Evolutionary conservation across 2,113 vertebrate genomes (phyloP), one percentile per base, ranked within the genome.

Genomic region (Terrapene triunguis): DNA sequence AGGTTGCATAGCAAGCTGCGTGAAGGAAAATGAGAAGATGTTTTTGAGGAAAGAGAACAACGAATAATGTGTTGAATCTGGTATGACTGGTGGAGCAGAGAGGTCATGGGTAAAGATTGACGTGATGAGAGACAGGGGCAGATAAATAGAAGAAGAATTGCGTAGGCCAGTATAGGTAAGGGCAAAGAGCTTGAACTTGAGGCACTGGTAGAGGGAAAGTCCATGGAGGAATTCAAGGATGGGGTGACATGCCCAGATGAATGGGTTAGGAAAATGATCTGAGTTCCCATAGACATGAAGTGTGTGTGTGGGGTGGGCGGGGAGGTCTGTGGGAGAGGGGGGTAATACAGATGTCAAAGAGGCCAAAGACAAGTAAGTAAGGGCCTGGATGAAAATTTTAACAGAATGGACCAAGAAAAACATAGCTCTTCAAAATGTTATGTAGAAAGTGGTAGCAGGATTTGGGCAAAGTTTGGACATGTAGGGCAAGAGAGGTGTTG

Each of bases 21-120:
- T 57, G 38, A 95, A 83, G 35, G n/a, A 85, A 90, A 78, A 78
- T 2, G 6, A 91, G 44, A 85, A 83, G 22, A 10, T 8, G 19
- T 1, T 6, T 81, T 76, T 93, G n/a, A 86, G 6, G 5, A 2
- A 47, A 83, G 24, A 17, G 82, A 80, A 4, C 2, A 13, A 21
- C 3, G 50, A 85, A 87, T 87, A 10, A 8, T 0, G 0, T 38
- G 17, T 42, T 74, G 21, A 88, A 6, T 2, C 8, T 89, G 32
- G 12, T 89, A 14, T 24, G 9, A 1, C 32, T 87, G 55, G 51
- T 59, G 84, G 44, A 84, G 80, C 6, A 14, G 54, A 32, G 21
- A 88, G 16, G 84, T 6, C 47, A 47, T 6, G 22, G 21, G 38
- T 72, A 24, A 29, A 35, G 85, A 81, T 78, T 27, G n/a, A 44